Base-by-base conservation (phyloP, 1,140 invertebrate genomes). In the Spodoptera frugiperda region DNA sequence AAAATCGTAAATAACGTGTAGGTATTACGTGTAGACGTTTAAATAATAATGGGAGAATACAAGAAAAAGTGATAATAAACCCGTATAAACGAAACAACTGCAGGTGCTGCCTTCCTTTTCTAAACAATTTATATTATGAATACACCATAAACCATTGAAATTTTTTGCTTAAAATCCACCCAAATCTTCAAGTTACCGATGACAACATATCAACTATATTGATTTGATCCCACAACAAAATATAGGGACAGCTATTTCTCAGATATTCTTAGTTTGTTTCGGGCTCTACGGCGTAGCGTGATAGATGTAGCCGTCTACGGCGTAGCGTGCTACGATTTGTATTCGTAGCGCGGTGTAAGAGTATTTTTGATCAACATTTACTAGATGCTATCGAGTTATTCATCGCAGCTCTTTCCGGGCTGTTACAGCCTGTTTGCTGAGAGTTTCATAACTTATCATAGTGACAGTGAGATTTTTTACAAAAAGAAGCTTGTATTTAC, bases 301-400 rank as follows among this genome's bases (percentile, higher is more conserved):
- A 72, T 72, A 46, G 51, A 72, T 57, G 68, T 72, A 72, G 68
- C 21, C 68, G 68, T 57, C 68, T 57, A 57, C 53, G 68, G 17
- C 53, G 68, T 57, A 57, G 68, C 33, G 68, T 44, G 33, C 53
- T 57, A 57, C 68, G 30, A 72, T 72, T 72, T 72, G 51, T 72
- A 72, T 57, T 57, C 53, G 53, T 46, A 57, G 33, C 33, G 44
- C 25, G 15, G 68, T 72, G 54, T 51, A 8, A 57, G 33, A 72
- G 33, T 54, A 54, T 57, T 55, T 55, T 72, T 72, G 51, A 57
- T 72, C 63, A 72, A 72, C 33, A 57, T 72, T 55, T 55, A 55
- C 17, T 72, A 53, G 48, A 17, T 68, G 2, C 2, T 53, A 68
- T 68, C 49, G 48, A 68, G 48, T 68, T 68, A 68, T 68, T 49